Evolutionary conservation across 2,113 vertebrate species (phyloP), one percentile per base, ranked within the genome.

Genomic region (Phalacrocorax pelagicus): DNA sequence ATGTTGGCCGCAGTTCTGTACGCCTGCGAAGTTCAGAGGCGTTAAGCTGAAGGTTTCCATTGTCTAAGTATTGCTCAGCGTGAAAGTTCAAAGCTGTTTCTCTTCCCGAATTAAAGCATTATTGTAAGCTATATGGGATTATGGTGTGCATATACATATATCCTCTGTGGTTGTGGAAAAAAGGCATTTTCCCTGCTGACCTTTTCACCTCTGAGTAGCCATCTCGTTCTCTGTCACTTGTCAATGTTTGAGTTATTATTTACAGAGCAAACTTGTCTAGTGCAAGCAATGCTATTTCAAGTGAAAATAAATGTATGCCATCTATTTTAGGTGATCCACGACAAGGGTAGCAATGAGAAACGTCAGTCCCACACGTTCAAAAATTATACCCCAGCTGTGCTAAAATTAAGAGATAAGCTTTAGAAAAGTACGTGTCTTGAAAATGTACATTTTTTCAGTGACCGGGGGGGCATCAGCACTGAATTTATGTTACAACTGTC

Each of bases 31-130:
- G 79, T 84, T 96, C 88, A 95, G 74, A 54, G 69, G 61, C 62
- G 30, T 90, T 84, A 65, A 85, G 32, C 47, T 81, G 80, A 69
- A 86, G 77, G 77, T 79, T 95, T 92, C 61, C 36, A 10, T 23
- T 69, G 40, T 46, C 44, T 19, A n/a, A 81, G 75, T 51, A 42
- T 61, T 77, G 51, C 62, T 94, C 78, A 82, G 51, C 5, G 0
- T 2, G 14, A 69, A 80, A 85, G 88, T 92, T 95, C 81, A 94
- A 86, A 91, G 81, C 85, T 62, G 32, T 94, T 92, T 92, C 34
- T 94, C 63, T 81, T 94, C 38, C 73, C 22, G 16, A 93, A 87
- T 92, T 84, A 92, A 90, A 82, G 81, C 51, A 10, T 75, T 85
- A 36, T 40, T 71, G 20, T 75, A 69, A 93, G 2, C 81, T 79